These are phyloP conservation scores for Oreochromis grahami DNA, from an alignment of 2,797 vertebrate species.

Conservation along the genomic window DNA sequence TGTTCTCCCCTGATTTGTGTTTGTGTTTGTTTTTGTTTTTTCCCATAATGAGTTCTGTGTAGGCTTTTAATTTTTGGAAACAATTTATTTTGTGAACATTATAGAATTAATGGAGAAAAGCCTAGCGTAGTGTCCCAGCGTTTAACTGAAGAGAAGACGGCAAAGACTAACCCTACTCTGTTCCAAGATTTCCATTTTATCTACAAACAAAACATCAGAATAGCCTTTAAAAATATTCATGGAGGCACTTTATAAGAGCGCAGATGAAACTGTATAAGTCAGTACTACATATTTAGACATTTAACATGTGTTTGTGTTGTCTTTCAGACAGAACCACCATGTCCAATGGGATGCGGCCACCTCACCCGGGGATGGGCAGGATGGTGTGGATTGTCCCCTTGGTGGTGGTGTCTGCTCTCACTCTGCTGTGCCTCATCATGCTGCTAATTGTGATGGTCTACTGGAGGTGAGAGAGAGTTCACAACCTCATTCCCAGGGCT, in stretches of 20 bases:
- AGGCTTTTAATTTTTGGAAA: not conserved
- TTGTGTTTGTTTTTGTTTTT: not conserved
- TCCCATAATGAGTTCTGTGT: not conserved
- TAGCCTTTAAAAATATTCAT: not conserved
- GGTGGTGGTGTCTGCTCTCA: conserved; percentile 95
- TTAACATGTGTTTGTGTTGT: not conserved
- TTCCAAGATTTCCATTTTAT: not conserved
- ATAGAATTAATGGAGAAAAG: not conserved
- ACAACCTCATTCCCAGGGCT: not conserved
- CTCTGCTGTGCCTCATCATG: conserved; percentile 94
- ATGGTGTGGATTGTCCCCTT: conserved; percentile 98
- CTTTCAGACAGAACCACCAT: conserved; percentile 80
- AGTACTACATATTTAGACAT: not conserved
- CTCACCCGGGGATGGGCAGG: conserved; percentile 77
- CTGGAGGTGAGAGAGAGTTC: conserved; percentile 87
- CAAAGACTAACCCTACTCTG: not conserved
- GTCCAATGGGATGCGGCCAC: conserved; percentile 81
- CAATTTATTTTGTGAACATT: not conserved
- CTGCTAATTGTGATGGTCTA: conserved; percentile 94
- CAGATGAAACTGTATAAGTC: not conserved
- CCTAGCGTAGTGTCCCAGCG: not conserved
- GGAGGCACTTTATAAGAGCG: not conserved
- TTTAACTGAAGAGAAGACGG: not conserved
- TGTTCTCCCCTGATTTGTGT: not conserved
- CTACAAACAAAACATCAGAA: not conserved